These are phyloP conservation scores for Protosalanx chinensis DNA, from an alignment of 2,797 vertebrate species.

Conservation along the genomic window DNA sequence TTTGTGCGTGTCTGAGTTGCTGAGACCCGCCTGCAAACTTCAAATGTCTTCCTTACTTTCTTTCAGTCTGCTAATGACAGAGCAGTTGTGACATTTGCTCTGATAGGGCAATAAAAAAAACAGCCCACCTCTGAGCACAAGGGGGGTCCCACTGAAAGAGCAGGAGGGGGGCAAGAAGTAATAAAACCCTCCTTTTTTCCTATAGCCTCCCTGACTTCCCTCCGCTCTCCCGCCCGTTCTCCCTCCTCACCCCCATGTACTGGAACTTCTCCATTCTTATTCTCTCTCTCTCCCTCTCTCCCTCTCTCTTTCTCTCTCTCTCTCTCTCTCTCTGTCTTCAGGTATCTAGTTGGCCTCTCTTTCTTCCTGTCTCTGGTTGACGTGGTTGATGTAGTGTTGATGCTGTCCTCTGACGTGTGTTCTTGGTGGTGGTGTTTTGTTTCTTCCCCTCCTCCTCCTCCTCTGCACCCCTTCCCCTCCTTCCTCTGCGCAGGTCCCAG, in stretches of 20 bases:
- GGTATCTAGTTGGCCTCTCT: conserved; percentile 1
- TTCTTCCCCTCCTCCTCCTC: conserved; percentile 54
- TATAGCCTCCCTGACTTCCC: conserved; percentile 56
- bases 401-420: conserved; percentile 69
- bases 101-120: conserved; percentile 49
- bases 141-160: conserved; percentile 61
- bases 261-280: conserved; percentile 19
- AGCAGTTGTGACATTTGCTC: conserved; percentile 58
- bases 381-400: conserved; percentile 65
- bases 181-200: conserved; percentile 53
- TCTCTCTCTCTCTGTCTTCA: conserved; percentile 14
- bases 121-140: conserved; percentile 48
- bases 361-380: conserved; percentile 11
- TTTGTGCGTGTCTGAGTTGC: conserved; percentile 15
- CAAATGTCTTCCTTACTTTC: conserved; percentile 64
- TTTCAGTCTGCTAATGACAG: conserved; percentile 66
- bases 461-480: conserved; percentile 38
- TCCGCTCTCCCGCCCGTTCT: conserved; percentile 25
- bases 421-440: conserved; percentile 74
- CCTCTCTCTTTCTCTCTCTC: conserved; percentile 34
- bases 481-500: conserved; percentile 89
- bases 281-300: conserved; percentile 35
- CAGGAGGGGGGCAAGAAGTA: conserved; percentile 64
- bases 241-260: conserved; percentile 16
- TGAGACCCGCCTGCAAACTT: conserved; percentile 36